Base-by-base conservation (phyloP, 2,797 vertebrate genomes). In the Simalia tracyae region DNA sequence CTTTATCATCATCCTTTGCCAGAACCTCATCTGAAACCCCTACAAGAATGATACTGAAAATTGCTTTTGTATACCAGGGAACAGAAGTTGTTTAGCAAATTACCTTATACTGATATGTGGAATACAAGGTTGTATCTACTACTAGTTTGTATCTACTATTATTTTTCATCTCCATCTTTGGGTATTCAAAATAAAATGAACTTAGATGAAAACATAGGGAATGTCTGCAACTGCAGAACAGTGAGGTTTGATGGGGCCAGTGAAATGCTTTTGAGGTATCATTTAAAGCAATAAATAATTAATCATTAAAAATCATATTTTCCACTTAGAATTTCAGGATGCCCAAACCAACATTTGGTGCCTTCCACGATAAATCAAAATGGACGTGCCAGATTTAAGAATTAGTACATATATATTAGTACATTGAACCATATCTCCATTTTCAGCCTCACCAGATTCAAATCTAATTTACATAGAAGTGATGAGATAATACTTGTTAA, bases 251-350 rank as follows among this genome's bases (percentile, higher is more conserved):
- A 17, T 28, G 24, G 28, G 50, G 15, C 28, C 54, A 84, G 76
- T 36, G 72, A 50, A 84, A 54, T 84, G 19, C 91, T 59, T 86
- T 94, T 93, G 6, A 86, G 14, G 19, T 11, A 60, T 94, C 92
- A 24, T 91, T 14, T 54, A 92, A 46, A 92, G 90, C 31, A 22
- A 50, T 84, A 17, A 36, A 6, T 54, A 54, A 0, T 54, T 54
- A 31, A 36, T 17, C 31, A 72, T 72, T 31, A 72, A 72, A 54
- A 72, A 36, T 15, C 1, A 42, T 86, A 66, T 54, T 90, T 59
- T 54, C 31, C 14, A 5, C 28, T 42, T 50, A 28, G 56, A 26
- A 17, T 42, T 46, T 72, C 11, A 95, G 81, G 50, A 1, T 1
- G 0, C 84, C 36, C 5, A 90, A 60, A 0, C 22, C 68, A 50